Evolutionary conservation across 2,113 vertebrate species (phyloP).

Genomic region (Eulacestoma nigropectus): DNA sequence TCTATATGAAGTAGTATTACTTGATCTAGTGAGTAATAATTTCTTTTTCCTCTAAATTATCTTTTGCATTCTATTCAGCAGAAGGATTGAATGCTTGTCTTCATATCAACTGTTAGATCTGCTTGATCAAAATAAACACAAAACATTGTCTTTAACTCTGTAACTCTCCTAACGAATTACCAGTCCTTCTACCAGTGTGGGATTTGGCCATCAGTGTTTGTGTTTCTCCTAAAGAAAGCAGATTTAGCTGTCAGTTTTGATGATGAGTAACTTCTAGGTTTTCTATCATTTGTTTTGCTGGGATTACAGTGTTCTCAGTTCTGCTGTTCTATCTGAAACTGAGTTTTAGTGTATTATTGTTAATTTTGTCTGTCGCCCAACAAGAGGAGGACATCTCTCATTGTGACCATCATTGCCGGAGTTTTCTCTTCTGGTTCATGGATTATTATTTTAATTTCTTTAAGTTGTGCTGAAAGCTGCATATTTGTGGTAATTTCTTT

Average conservation of each 20-base stretch:
- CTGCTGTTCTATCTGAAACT: not conserved
- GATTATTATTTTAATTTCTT: not conserved
- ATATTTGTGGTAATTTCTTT: not conserved
- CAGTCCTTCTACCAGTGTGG: not conserved
- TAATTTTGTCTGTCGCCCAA: not conserved
- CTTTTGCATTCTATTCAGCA: not conserved
- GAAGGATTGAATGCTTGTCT: not conserved
- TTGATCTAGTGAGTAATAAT: not conserved
- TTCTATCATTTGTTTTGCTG: not conserved
- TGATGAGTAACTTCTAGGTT: not conserved
- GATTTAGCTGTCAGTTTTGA: not conserved
- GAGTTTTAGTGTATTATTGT: not conserved
- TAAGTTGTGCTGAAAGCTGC: not conserved
- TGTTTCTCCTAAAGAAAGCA: not conserved
- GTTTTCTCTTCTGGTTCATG: not conserved
- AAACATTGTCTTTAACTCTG: not conserved
- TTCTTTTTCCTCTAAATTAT: not conserved
- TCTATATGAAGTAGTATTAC: not conserved
- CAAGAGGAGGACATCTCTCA: not conserved
- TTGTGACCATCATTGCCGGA: rapidly evolving
- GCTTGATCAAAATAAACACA: not conserved
- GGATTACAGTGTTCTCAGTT: not conserved
- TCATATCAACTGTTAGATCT: not conserved
- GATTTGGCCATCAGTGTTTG: not conserved
- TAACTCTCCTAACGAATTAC: not conserved